phyloP scores from a whole-genome alignment of 2,888 invertebrate species.

The Thera obeliscata region DNA sequence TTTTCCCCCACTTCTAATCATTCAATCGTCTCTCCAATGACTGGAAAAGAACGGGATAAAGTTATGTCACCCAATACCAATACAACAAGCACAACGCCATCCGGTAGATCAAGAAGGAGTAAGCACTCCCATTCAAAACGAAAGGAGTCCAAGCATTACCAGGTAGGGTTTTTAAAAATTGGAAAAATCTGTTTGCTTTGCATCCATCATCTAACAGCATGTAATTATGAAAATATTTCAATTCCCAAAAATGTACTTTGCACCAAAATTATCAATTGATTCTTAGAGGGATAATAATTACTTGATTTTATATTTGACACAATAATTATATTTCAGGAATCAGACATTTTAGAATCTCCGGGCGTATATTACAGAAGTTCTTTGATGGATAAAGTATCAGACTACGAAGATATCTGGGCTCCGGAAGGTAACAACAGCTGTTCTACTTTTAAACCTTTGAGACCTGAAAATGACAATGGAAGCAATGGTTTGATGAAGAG shows the following conservation, averaged over 20 bases:
- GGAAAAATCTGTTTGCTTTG: constrained; percentile 32
- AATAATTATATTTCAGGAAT: constrained; percentile 81
- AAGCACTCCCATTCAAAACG: constrained; percentile 79
- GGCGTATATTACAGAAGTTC: constrained; percentile 93
- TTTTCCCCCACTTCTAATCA: constrained; percentile 79
- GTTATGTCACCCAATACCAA: constrained; percentile 76
- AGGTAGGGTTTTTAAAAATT: constrained; percentile 72
- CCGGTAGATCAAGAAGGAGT: constrained; percentile 83
- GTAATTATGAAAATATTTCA: constrained; percentile 37
- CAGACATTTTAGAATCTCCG: constrained; percentile 93
- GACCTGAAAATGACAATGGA: constrained; percentile 69
- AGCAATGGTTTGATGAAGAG: constrained; percentile 82
- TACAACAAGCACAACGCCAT: constrained; percentile 82
- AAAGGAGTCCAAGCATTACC: constrained; percentile 89
- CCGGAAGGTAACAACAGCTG: constrained; percentile 81
- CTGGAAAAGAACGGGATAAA: constrained; percentile 74
- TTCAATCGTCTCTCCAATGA: constrained; percentile 73
- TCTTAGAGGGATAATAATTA: neutral
- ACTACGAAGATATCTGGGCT: constrained; percentile 98
- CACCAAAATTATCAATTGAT: neutral
- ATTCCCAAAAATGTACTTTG: neutral
- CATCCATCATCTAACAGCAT: constrained; percentile 64
- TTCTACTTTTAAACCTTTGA: constrained; percentile 78
- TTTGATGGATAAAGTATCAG: constrained; percentile 95
- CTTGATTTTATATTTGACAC: neutral